phyloP scores from a whole-genome alignment of 2,113 vertebrate species.

The Atlantisia rogersi region DNA sequence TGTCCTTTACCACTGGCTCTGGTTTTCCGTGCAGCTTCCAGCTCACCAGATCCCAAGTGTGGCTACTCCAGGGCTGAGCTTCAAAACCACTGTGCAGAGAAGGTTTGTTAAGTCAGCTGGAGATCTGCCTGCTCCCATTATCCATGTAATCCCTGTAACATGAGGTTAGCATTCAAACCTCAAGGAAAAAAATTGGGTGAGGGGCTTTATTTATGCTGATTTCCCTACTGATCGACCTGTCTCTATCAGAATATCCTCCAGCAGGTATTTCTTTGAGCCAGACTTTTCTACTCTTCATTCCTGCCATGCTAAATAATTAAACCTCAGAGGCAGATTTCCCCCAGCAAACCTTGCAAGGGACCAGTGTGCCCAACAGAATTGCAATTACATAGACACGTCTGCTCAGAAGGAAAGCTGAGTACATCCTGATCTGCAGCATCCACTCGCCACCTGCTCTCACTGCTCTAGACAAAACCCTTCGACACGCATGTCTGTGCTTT shows the following conservation, averaged over 20 bases:
- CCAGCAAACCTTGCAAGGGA: not conserved
- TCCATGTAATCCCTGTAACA: not conserved
- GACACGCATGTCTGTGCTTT: not conserved
- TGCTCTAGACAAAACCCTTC: not conserved
- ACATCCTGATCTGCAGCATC: constrained; percentile 14
- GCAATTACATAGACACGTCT: constrained; percentile 20
- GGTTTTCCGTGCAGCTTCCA: not conserved
- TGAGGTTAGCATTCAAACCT: not conserved
- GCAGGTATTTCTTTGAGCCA: not conserved
- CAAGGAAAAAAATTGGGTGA: not conserved
- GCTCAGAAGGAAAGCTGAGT: not conserved
- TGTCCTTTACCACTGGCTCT: fast-evolving
- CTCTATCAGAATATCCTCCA: not conserved
- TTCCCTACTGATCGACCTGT: not conserved
- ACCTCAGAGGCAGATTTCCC: not conserved
- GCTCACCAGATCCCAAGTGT: not conserved
- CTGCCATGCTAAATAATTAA: not conserved
- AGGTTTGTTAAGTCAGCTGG: not conserved
- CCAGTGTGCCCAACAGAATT: not conserved
- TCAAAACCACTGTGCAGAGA: not conserved
- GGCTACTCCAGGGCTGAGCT: not conserved
- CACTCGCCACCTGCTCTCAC: not conserved
- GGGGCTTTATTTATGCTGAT: not conserved
- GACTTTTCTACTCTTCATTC: not conserved
- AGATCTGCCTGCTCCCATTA: not conserved